A percentile compares a stretch with the other conserved stretches of the same genome.
Conservation (phyloP, 2,797 vertebrate species). For the Paramormyrops hopkinsi region DNA sequence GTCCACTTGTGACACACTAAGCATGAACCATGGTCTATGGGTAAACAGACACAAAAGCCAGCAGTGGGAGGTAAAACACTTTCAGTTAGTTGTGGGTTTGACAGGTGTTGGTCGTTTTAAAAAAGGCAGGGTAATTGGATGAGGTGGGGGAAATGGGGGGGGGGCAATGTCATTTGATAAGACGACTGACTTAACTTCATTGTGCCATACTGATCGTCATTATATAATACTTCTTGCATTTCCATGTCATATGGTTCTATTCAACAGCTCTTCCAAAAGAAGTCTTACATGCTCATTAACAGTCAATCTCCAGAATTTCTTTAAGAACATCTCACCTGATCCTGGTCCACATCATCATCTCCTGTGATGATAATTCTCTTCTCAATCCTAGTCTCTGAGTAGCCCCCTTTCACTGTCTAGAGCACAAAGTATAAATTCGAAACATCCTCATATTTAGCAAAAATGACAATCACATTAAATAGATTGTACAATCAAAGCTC, state of each 20-base stretch:
- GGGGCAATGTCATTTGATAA: not conserved
- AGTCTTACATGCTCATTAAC: not conserved
- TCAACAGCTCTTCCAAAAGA: not conserved
- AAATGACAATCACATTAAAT: not conserved
- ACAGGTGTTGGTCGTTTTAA: not conserved
- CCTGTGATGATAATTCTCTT: constrained; percentile 97
- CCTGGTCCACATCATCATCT: constrained; percentile 94
- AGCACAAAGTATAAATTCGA: not conserved
- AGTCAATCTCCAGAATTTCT: not conserved
- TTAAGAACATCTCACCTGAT: constrained; percentile 72
- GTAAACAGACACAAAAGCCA: not conserved
- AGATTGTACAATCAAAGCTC: not conserved
- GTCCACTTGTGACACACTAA: not conserved
- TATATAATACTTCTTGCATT: not conserved
- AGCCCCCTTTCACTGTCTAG: constrained; percentile 98
- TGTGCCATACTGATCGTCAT: not conserved
- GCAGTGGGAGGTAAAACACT: not conserved
- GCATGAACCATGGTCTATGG: not conserved
- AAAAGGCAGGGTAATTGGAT: not conserved
- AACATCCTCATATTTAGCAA: not conserved
- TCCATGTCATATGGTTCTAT: not conserved
- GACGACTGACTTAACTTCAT: not conserved
- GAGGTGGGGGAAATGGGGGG: not conserved
- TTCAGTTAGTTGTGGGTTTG: not conserved
- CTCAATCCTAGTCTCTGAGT: constrained; percentile 97